phyloP scores from a whole-genome alignment of 2,888 invertebrate genomes.

The Drosophila robusta region DNA sequence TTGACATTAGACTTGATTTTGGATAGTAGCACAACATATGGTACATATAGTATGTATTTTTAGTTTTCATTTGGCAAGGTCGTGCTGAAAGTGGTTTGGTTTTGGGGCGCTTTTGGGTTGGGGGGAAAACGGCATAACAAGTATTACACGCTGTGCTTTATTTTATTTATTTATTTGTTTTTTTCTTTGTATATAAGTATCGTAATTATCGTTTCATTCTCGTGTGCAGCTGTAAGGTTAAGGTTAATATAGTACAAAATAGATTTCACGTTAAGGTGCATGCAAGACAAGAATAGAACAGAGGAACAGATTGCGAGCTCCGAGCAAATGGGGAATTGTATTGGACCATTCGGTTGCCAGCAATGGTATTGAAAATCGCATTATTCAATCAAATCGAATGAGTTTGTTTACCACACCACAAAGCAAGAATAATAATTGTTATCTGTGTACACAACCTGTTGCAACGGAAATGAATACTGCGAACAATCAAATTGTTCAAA shows the following conservation, averaged over 20 bases:
- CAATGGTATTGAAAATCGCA: conserved; percentile 42
- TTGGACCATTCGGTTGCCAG: conserved; percentile 46
- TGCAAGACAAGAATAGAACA: conserved; percentile 50
- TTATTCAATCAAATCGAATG: conserved; percentile 53
- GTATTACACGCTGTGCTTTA: conserved; percentile 1
- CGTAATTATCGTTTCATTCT: conserved; percentile 34
- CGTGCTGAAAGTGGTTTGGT: conserved; percentile 12
- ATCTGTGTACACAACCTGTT: conserved; percentile 68
- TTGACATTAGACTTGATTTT: conserved; percentile 39
- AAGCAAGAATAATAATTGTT: conserved; percentile 19
- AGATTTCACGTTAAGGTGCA: conserved; percentile 32
- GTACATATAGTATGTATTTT: conserved; percentile 26
- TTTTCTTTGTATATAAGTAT: conserved; percentile 6
- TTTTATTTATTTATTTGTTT: not conserved
- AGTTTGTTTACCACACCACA: conserved; percentile 41
- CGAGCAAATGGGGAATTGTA: conserved; percentile 35
- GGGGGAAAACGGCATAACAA: not conserved
- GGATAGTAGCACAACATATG: conserved; percentile 32
- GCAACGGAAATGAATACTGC: conserved; percentile 30
- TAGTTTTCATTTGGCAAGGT: conserved; percentile 35
- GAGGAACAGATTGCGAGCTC: conserved; percentile 20
- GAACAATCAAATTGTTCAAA: conserved; percentile 26
- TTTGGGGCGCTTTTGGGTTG: conserved; percentile 1
- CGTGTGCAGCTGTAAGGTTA: conserved; percentile 41
- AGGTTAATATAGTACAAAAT: conserved; percentile 44